Percentiles rank a stretch among this genome's conserved stretches.
Conservation (phyloP, 2,888 invertebrate genomes). For the Scaptomyza tumidula region DNA sequence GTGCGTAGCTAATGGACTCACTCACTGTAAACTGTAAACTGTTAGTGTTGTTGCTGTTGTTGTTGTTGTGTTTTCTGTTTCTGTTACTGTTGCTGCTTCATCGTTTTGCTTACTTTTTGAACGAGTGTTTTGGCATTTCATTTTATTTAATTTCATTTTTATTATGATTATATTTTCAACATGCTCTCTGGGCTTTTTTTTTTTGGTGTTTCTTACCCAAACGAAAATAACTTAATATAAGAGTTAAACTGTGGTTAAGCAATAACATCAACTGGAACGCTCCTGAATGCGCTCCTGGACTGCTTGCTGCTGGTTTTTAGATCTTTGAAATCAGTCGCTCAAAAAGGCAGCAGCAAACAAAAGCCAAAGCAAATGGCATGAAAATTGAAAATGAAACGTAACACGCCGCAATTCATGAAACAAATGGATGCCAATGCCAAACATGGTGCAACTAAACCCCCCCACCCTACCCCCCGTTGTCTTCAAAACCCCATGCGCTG, state of each 20-base stretch:
- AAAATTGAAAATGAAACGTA: conserved; percentile 76
- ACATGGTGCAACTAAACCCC: conserved; percentile 14
- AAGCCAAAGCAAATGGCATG: conserved; percentile 60
- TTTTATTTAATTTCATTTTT: conserved; percentile 77
- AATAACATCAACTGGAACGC: neutral
- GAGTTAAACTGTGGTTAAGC: conserved; percentile 3
- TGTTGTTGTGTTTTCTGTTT: conserved; percentile 17
- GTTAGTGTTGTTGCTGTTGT: conserved; percentile 25
- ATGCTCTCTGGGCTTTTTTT: conserved; percentile 2
- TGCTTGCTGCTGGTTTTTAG: neutral
- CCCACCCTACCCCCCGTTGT: neutral
- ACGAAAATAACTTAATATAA: conserved; percentile 47
- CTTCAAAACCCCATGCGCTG: conserved; percentile 25
- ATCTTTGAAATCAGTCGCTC: conserved; percentile 19
- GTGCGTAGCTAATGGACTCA: conserved; percentile 64
- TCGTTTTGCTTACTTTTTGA: conserved; percentile 62
- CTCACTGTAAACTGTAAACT: conserved; percentile 47
- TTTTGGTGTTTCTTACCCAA: conserved; percentile 4
- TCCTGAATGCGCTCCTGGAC: neutral
- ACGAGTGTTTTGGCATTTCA: conserved; percentile 75
- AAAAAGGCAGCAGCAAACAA: conserved; percentile 16
- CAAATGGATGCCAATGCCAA: conserved; percentile 62
- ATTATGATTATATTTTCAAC: conserved; percentile 74
- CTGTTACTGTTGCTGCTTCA: conserved; percentile 19
- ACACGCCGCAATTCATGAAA: conserved; percentile 66